Base-by-base conservation (phyloP, 2,888 invertebrate genomes). In the Drosophila fulvimacula region DNA sequence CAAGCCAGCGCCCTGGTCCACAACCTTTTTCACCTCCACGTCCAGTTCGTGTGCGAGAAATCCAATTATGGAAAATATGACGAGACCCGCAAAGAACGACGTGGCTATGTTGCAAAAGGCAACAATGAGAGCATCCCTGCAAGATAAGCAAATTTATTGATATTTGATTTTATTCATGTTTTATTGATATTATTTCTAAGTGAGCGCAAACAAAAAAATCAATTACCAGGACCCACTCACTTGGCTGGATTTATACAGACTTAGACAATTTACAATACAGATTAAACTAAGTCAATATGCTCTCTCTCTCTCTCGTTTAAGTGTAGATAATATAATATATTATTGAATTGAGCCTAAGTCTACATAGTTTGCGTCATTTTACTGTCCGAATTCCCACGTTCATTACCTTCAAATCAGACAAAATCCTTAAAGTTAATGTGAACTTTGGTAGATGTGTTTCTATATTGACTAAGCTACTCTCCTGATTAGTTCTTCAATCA, bases 1-100 rank as follows among this genome's bases (percentile, higher is more conserved):
- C 73, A 97, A 92, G 7, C 96, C 96, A 19, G 96, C 95, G 1
- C 95, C 96, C 89, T 96, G 95, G 82, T 94, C 95, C n/a, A 96
- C 96, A 58, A 96, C 96, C 46, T 94, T 94, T 51, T 95, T 94
- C 2, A 96, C 95, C 24, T 93, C 93, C 5, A 96, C 95, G 49
- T 95, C 93, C 52, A 96, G 93, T 88, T 96, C 96, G 79, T 96
- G 95, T 0, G 96, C 96, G 87, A 97, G 93, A 92, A 96, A 96
- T 5, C 96, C 97, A 82, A 97, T 96, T 27, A 96, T 95, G 0
- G 96, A 96, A 91, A 97, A 96, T 86, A 96, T 96, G 5, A 96
- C 96, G 69, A 96, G 93, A 0, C 96, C 96, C 24, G 96, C 96
- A 89, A 96, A 96, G 90, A 97, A 95, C 0, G 96, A 96, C 5